Evolutionary conservation across 2,113 vertebrate genomes (phyloP).

Genomic region (Boulengeromyrus knoepffleri): DNA sequence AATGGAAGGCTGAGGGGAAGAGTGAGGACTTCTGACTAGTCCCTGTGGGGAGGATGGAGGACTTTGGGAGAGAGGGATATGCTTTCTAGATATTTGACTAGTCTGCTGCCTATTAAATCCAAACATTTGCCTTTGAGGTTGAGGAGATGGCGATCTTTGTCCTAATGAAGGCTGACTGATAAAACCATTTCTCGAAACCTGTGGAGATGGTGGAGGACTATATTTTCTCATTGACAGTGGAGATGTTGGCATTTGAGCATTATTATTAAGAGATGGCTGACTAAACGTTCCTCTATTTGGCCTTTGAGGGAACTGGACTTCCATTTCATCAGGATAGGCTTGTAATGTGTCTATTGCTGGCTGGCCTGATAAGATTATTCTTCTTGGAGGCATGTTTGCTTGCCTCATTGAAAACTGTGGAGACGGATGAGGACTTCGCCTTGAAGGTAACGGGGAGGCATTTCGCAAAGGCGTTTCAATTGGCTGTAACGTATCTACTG

Average conservation of each 20-base stretch:
- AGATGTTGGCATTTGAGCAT: conserved; percentile 43
- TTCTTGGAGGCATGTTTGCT: conserved; percentile 15
- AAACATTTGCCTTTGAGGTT: conserved; percentile 27
- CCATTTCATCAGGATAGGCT: conserved; percentile 29
- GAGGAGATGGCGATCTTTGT: conserved; percentile 34
- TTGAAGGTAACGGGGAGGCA: conserved; percentile 36
- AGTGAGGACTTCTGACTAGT: conserved; percentile 46
- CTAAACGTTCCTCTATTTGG: conserved; percentile 52
- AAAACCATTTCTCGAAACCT: conserved; percentile 39
- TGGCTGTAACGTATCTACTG: conserved; percentile 34
- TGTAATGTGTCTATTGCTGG: conserved; percentile 39
- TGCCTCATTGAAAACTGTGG: conserved; percentile 41
- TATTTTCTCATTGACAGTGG: conserved; percentile 32
- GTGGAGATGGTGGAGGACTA: conserved; percentile 38
- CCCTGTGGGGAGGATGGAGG: conserved; percentile 46
- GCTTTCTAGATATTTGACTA: conserved; percentile 13
- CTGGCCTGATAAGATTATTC: conserved; percentile 50
- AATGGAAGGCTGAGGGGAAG: conserved; percentile 54
- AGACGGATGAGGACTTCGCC: conserved; percentile 31
- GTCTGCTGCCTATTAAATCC: conserved; percentile 25
- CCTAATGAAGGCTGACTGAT: conserved; percentile 47
- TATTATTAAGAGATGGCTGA: conserved; percentile 46
- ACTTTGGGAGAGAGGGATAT: conserved; percentile 39
- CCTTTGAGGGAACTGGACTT: conserved; percentile 29
- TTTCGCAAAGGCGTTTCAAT: not conserved